Conservation (phyloP, 2,888 invertebrate genomes). For the Apotomis capreana region DNA sequence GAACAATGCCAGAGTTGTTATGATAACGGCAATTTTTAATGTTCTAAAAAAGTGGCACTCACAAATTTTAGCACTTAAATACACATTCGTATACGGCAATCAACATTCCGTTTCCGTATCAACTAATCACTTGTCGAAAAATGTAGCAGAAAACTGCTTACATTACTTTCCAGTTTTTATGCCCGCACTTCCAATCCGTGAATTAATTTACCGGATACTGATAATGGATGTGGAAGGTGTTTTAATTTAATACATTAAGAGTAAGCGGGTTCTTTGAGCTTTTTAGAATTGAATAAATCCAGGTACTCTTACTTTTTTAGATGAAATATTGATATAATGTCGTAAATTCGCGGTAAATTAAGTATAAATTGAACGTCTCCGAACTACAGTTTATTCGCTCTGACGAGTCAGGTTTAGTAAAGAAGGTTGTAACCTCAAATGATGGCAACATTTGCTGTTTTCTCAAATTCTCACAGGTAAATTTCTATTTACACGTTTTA, state of each 20-base stretch:
- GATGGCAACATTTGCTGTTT: too few species aligned
- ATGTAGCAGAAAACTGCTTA: conserved; percentile 25
- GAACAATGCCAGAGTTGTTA: too few species aligned
- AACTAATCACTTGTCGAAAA: conserved; percentile 25
- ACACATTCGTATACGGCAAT: neutral
- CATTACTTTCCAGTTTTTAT: conserved; percentile 26
- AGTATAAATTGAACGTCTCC: too few species aligned
- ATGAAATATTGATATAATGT: too few species aligned
- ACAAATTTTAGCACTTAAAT: neutral
- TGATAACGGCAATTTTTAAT: neutral
- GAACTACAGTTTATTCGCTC: too few species aligned
- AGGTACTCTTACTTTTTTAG: too few species aligned
- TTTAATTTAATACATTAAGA: conserved; percentile 6
- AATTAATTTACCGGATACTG: conserved; percentile 14
- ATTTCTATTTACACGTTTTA: too few species aligned
- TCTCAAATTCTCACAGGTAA: too few species aligned
- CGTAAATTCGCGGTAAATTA: too few species aligned
- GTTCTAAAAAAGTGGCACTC: conserved; percentile 7
- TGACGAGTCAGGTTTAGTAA: too few species aligned
- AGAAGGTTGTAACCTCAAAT: too few species aligned
- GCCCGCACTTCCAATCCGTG: conserved; percentile 7
- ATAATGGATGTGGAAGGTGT: conserved; percentile 4
- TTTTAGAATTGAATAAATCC: neutral
- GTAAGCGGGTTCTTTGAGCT: conserved; percentile 13
- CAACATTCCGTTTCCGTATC: conserved; percentile 19